Conservation (phyloP, 2,888 invertebrate genomes). For the Stratiomys singularior region DNA sequence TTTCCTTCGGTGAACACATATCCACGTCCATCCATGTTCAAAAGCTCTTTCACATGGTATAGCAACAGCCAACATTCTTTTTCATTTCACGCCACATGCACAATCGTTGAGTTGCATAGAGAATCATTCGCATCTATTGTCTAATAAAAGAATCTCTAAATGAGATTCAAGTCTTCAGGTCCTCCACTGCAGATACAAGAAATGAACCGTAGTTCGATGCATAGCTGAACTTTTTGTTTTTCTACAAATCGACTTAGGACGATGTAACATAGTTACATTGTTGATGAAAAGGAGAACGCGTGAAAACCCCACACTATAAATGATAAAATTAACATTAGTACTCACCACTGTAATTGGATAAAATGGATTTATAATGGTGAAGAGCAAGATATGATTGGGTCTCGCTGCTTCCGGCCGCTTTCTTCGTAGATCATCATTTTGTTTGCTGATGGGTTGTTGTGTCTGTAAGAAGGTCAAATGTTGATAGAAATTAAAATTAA, state of each 20-base stretch:
- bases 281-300: background rate
- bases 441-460: conserved; percentile 63
- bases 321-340: conserved; percentile 59
- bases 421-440: conserved; percentile 74
- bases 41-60: background rate
- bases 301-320: background rate
- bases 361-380: conserved; percentile 97
- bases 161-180: too few species aligned
- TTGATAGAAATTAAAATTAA: too few species aligned
- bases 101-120: background rate
- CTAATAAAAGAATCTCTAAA: background rate
- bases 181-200: too few species aligned
- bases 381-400: conserved; percentile 95
- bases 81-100: background rate
- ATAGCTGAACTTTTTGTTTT: too few species aligned
- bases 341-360: conserved; percentile 99
- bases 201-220: too few species aligned
- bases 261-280: background rate
- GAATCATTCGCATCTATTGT: background rate
- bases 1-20: background rate
- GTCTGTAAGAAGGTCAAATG: conserved; percentile 55
- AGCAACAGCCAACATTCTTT: background rate
- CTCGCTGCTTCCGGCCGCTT: conserved; percentile 85
- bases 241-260: too few species aligned
- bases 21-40: background rate